Evolutionary conservation across 2,113 vertebrate genomes (phyloP).

Genomic region (Tauraco erythrolophus): DNA sequence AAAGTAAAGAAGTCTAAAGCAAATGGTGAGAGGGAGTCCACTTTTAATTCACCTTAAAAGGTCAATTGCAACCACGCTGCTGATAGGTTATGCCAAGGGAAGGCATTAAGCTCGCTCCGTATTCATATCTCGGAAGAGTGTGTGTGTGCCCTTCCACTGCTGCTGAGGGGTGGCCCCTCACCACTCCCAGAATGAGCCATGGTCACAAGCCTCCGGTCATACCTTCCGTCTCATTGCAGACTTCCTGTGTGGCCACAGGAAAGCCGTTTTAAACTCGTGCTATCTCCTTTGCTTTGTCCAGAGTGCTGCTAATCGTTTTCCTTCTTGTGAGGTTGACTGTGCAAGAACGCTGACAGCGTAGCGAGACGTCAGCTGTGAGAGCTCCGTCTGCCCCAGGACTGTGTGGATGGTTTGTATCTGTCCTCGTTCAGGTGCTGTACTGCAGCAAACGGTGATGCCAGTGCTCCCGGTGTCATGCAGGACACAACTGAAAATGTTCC

Average conservation of each 20-base stretch:
- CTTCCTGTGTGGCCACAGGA: not conserved
- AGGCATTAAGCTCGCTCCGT: not conserved
- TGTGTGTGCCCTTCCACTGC: not conserved
- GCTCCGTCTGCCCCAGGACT: not conserved
- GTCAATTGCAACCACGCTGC: not conserved
- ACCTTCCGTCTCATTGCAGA: not conserved
- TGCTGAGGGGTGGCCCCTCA: not conserved
- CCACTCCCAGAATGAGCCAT: rapidly evolving
- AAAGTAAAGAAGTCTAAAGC: not conserved
- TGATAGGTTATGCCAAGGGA: not conserved
- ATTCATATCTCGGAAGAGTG: not conserved
- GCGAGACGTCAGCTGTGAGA: rapidly evolving
- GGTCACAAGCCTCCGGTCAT: not conserved
- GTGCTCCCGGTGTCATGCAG: not conserved
- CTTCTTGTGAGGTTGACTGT: not conserved
- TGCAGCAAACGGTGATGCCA: not conserved
- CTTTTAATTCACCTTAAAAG: not conserved
- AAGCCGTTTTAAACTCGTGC: not conserved
- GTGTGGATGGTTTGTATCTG: not conserved
- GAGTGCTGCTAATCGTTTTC: not conserved
- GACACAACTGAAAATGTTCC: not conserved
- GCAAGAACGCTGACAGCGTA: rapidly evolving
- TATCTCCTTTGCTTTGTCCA: not conserved
- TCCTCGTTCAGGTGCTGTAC: not conserved
- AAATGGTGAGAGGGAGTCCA: not conserved